Evolutionary conservation across 1,140 invertebrate genomes (phyloP).

Genomic region (Archegozetes longisetosus): DNA sequence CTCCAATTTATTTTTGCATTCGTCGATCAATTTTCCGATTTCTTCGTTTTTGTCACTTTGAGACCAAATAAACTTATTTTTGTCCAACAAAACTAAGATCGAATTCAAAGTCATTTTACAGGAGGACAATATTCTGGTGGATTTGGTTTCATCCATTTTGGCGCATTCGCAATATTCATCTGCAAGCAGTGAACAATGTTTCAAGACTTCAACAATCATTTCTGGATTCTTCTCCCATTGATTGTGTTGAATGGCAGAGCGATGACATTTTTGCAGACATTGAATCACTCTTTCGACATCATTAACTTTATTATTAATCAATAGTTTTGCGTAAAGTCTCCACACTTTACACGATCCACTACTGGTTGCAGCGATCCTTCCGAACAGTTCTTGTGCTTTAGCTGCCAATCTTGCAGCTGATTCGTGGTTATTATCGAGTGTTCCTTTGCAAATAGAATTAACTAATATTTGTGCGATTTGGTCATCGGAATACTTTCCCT

Average conservation of each 20-base stretch:
- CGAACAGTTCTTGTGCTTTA: constrained; percentile 56
- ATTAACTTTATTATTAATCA: constrained; percentile 22
- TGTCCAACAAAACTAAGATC: not conserved
- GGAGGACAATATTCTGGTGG: constrained; percentile 1
- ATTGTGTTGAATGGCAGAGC: constrained; percentile 32
- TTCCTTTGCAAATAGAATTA: constrained; percentile 46
- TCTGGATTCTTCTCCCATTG: constrained; percentile 40
- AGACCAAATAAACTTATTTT: not conserved
- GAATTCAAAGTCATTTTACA: constrained; percentile 12
- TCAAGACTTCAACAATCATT: constrained; percentile 24
- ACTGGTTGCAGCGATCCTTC: constrained; percentile 48
- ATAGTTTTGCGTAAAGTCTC: constrained; percentile 55
- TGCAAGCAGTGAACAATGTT: constrained; percentile 24
- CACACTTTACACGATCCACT: constrained; percentile 52
- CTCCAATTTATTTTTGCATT: not conserved
- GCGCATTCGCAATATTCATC: constrained; percentile 23
- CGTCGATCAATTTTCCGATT: not conserved
- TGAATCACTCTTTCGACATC: constrained; percentile 39
- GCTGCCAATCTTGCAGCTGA: constrained; percentile 35
- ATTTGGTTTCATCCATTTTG: constrained; percentile 3
- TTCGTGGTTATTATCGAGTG: constrained; percentile 39
- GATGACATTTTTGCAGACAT: constrained; percentile 36
- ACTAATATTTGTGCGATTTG: constrained; percentile 58
- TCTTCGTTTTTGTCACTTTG: not conserved
- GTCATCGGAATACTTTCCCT: constrained; percentile 55